Conservation (phyloP, 2,797 vertebrate genomes). For the Sebastes minor region DNA sequence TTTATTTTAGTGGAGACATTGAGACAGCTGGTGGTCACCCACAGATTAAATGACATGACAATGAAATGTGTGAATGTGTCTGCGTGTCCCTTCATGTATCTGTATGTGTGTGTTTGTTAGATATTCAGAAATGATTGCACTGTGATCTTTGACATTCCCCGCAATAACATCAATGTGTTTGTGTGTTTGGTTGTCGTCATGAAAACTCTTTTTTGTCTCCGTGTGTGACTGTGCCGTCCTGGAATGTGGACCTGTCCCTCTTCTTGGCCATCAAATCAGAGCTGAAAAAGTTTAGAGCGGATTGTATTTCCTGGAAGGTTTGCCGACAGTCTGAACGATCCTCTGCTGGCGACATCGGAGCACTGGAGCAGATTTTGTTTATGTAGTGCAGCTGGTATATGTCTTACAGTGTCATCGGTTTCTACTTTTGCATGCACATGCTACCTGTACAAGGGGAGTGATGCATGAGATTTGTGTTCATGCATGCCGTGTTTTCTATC, state of each 20-base stretch:
- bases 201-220: neutral
- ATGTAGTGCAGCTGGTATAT: neutral
- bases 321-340: constrained; percentile 21
- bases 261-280: constrained; percentile 28
- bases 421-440: constrained; percentile 18
- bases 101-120: neutral
- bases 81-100: neutral
- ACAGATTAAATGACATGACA: neutral
- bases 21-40: neutral
- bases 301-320: constrained; percentile 45
- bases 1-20: constrained; percentile 2
- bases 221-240: constrained; percentile 9
- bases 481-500: constrained; percentile 33
- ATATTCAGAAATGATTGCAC: neutral
- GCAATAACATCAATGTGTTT: neutral
- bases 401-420: constrained; percentile 19
- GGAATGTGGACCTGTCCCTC: constrained; percentile 46
- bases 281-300: constrained; percentile 16
- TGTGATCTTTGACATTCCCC: neutral
- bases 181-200: neutral
- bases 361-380: constrained; percentile 27
- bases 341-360: constrained; percentile 21
- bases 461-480: constrained; percentile 36
- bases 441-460: constrained; percentile 31
- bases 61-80: neutral